Evolutionary conservation across 2,888 invertebrate genomes (phyloP).

Genomic region (Atherix ibis): DNA sequence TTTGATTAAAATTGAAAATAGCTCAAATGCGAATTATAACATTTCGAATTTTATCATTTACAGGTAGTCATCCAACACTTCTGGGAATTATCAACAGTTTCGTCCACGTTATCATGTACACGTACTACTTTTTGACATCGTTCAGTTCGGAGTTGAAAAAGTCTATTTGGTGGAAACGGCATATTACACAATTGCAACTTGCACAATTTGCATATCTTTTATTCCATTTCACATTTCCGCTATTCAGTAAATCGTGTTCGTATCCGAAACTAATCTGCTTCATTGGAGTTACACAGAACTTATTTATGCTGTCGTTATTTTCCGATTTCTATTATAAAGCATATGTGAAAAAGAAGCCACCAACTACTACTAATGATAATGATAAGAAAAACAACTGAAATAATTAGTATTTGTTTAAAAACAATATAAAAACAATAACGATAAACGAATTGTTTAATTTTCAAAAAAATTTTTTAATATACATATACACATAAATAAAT

Average conservation of each 20-base stretch:
- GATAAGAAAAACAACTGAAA: too few species aligned
- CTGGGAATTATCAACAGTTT: constrained; percentile 57
- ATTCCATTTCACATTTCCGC: constrained; percentile 2
- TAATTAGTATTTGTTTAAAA: too few species aligned
- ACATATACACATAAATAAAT: too few species aligned
- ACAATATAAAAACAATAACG: too few species aligned
- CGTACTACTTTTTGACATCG: constrained; percentile 59
- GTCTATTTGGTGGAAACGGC: constrained; percentile 63
- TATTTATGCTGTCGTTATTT: constrained; percentile 31
- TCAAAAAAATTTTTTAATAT: too few species aligned
- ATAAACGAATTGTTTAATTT: too few species aligned
- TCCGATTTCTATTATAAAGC: constrained; percentile 27
- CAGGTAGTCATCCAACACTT: constrained; percentile 54
- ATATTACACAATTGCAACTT: constrained; percentile 64
- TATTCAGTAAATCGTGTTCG: constrained; percentile 18
- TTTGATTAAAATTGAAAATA: too few species aligned
- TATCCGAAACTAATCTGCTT: constrained; percentile 19
- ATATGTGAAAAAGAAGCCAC: constrained; percentile 19
- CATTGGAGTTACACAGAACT: constrained; percentile 23
- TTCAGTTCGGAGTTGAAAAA: constrained; percentile 53
- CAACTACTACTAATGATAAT: too few species aligned
- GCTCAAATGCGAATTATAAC: too few species aligned
- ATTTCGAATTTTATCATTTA: too few species aligned
- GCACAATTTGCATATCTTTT: constrained; percentile 24
- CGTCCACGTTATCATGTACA: constrained; percentile 72